Evolutionary conservation across 2,888 invertebrate species (phyloP), one percentile per base, ranked within the genome.

Genomic region (Laspeyria flexula): DNA sequence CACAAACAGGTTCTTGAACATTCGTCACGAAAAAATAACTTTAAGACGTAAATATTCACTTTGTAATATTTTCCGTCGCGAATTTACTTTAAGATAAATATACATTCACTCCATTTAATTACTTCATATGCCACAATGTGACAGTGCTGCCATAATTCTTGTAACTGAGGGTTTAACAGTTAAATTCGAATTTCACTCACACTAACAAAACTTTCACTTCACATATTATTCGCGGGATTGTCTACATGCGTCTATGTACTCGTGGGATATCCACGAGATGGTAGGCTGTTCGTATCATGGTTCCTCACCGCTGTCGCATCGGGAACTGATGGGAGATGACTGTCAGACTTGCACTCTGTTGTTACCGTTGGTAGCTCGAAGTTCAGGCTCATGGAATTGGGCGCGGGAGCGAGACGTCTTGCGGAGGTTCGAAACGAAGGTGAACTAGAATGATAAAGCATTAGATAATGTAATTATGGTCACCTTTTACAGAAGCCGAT

Each of bases 311-410:
- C 77, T 77, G 55, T 73, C 65, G 11, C 73, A 65, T 42, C 69
- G 75, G 40, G 81, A 80, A 65, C 79, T 76, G 58, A 73, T 67
- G 34, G 80, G 75, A 30, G 80, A 74, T 50, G 82, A 75, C 43
- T 82, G 89, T 92, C 92, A 92, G 59, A 92, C 92, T 25, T 85
- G 86, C 73, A 86, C 91, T 10, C 86, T 74, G n/a, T 85, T 79
- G 81, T 83, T 88, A 40, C 92, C 92, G 75, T 92, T 92, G 70
- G 88, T 90, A 21, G 78, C 71, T 64, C 86, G 88, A 3, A 90
- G 78, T 44, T 92, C 92, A 0, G 86, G 79, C 48, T 89, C 91
- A 56, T 82, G 85, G 60, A 71, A 76, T 60, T 68, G 59, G 9
- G 75, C 77, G 6, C 87, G 75, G 0, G 64, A 51, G 2, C 88